Percentiles rank a stretch among this genome's conserved stretches.
Evolutionary conservation across 2,797 vertebrate genomes (phyloP).

Genomic region (Neosilurus mollespiculum): DNA sequence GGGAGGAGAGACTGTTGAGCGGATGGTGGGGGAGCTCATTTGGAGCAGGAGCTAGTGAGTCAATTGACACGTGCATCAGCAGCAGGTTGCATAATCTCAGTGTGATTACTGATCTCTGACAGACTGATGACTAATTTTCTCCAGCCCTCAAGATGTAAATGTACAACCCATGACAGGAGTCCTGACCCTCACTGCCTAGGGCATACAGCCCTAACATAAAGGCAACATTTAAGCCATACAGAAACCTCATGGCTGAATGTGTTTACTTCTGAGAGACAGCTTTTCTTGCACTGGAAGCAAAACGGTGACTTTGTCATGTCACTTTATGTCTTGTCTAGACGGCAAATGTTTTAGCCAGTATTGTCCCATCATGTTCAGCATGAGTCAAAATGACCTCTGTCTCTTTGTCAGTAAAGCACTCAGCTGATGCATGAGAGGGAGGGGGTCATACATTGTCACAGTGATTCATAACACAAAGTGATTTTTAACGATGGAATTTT

Average conservation of each 20-base stretch:
- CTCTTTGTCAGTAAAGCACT: slow-evolving; percentile 56
- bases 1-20: not conserved
- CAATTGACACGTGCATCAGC: slow-evolving; percentile 14
- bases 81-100: slow-evolving; percentile 24
- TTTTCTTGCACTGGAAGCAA: slow-evolving; percentile 48
- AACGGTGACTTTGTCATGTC: slow-evolving; percentile 60
- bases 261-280: slow-evolving; percentile 56
- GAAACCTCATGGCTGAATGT: slow-evolving; percentile 28
- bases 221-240: slow-evolving; percentile 17
- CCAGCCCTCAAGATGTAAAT: slow-evolving; percentile 1
- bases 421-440: slow-evolving; percentile 33
- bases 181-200: slow-evolving; percentile 25
- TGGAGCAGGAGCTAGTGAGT: slow-evolving; percentile 16
- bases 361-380: slow-evolving; percentile 61
- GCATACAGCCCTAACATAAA: slow-evolving; percentile 37
- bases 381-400: slow-evolving; percentile 56
- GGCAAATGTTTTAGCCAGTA: slow-evolving; percentile 62
- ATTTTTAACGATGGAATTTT: slow-evolving; percentile 54
- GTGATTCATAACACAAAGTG: slow-evolving; percentile 43
- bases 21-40: not conserved
- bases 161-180: slow-evolving; percentile 9
- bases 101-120: slow-evolving; percentile 7
- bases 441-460: slow-evolving; percentile 49
- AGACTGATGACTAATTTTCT: slow-evolving; percentile 29
- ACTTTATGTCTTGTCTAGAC: slow-evolving; percentile 64